phyloP scores from a whole-genome alignment of 2,888 invertebrate genomes.

The Scrobipalpa costella region DNA sequence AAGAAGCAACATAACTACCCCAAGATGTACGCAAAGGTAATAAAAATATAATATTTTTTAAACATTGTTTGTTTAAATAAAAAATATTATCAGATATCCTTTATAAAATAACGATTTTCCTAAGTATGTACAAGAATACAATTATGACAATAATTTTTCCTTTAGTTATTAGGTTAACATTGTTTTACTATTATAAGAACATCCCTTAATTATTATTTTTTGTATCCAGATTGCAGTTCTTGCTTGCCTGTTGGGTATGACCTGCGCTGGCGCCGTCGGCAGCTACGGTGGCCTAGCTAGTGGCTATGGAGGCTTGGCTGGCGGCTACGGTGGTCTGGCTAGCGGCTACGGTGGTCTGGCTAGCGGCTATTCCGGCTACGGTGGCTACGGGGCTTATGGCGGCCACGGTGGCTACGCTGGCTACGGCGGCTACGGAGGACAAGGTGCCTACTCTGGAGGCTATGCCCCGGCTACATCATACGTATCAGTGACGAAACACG shows the following conservation, averaged over 20 bases:
- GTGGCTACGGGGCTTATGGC: constrained; percentile 33
- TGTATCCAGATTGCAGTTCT: constrained; percentile 46
- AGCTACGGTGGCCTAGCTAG: constrained; percentile 30
- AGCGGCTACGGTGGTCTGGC: constrained; percentile 35
- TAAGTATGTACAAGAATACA: no score
- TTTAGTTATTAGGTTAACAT: no score
- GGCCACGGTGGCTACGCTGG: constrained; percentile 34
- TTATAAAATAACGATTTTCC: neutral
- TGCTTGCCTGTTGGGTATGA: constrained; percentile 52
- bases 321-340: constrained; percentile 28
- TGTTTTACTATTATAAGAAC: no score
- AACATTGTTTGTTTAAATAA: neutral
- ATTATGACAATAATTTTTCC: no score
- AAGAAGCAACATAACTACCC: constrained; percentile 42
- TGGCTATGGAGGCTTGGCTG: constrained; percentile 32
- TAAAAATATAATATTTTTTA: constrained; percentile 35
- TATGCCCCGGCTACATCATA: constrained; percentile 43
- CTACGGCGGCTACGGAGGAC: constrained; percentile 31
- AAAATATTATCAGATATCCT: neutral
- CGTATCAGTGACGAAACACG: constrained; percentile 42
- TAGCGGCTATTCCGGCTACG: constrained; percentile 31
- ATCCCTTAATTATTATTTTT: no score
- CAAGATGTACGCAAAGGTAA: constrained; percentile 65
- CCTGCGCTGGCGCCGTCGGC: constrained; percentile 46
- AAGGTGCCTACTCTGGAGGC: constrained; percentile 29